These are phyloP conservation scores for Lycorma delicatula DNA, from an alignment of 1,140 invertebrate genomes.

Conservation along the genomic window DNA sequence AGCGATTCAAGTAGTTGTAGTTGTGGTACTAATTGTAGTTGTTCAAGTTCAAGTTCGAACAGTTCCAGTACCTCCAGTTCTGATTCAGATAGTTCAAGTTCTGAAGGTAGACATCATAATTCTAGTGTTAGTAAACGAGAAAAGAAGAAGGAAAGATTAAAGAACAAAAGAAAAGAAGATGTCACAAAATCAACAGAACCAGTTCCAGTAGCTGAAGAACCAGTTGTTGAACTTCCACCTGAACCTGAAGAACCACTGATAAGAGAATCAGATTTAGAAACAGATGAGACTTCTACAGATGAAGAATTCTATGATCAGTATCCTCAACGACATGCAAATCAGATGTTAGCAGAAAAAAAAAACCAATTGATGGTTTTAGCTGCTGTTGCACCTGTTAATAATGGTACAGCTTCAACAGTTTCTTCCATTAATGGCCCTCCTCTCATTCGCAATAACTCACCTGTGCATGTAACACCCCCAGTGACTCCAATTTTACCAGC, in stretches of 20 bases:
- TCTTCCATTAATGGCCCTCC: background rate
- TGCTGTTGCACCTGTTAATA: conserved; percentile 45
- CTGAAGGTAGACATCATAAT: conserved; percentile 40
- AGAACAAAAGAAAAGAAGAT: conserved; percentile 34
- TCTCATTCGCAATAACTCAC: no score
- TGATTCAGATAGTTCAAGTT: conserved; percentile 51
- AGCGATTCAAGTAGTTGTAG: conserved; percentile 65
- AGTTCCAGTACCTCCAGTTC: conserved; percentile 57
- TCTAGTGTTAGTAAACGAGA: conserved; percentile 38
- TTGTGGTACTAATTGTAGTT: conserved; percentile 70
- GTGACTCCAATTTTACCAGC: no score
- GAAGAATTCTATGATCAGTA: conserved; percentile 79
- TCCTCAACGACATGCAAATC: conserved; percentile 59
- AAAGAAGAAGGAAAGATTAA: conserved; percentile 34
- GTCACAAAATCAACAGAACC: conserved; percentile 2
- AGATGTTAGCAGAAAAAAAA: conserved; percentile 57
- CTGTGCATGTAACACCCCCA: background rate
- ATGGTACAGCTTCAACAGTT: conserved; percentile 40
- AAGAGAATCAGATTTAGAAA: conserved; percentile 71
- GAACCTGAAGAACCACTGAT: conserved; percentile 44
- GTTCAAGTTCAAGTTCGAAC: conserved; percentile 53
- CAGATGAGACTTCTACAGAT: conserved; percentile 71
- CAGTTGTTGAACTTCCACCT: conserved; percentile 9
- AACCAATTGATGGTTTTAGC: conserved; percentile 53
- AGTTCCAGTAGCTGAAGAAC: conserved; percentile 12